phyloP scores from a whole-genome alignment of 2,797 vertebrate genomes.

The Kryptopterus vitreolus region DNA sequence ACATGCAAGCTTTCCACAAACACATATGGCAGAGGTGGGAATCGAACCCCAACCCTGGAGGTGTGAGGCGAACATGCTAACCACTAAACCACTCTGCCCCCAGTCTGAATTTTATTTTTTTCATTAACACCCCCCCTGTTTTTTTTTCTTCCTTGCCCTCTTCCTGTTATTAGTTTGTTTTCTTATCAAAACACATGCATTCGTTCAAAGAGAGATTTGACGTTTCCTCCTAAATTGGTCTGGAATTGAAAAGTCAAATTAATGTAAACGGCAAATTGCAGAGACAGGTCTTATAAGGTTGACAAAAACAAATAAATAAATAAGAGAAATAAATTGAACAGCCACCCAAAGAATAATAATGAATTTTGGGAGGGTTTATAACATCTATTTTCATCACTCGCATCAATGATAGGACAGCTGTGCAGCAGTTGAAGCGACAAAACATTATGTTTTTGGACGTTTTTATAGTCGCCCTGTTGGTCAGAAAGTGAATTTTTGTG shows the following conservation, averaged over 20 bases:
- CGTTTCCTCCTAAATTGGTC: neutral
- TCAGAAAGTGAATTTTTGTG: neutral
- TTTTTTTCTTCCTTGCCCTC: neutral
- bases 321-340: too few relatives aligned
- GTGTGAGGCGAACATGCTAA: too few relatives aligned
- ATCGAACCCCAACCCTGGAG: too few relatives aligned
- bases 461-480: neutral
- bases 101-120: too few relatives aligned
- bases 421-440: neutral
- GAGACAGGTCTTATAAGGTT: neutral
- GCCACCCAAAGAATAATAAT: neutral
- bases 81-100: too few relatives aligned
- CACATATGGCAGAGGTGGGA: too few relatives aligned
- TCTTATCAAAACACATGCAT: neutral
- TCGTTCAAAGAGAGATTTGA: neutral
- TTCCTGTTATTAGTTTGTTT: neutral
- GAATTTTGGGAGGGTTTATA: neutral
- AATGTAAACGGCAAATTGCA: neutral
- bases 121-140: neutral
- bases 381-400: neutral
- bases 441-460: neutral
- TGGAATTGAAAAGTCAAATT: slow-evolving; percentile 4
- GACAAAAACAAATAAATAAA: neutral
- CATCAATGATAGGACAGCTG: neutral
- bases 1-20: too few relatives aligned